Conservation (phyloP, 2,797 vertebrate genomes). For the Lateolabrax maculatus region DNA sequence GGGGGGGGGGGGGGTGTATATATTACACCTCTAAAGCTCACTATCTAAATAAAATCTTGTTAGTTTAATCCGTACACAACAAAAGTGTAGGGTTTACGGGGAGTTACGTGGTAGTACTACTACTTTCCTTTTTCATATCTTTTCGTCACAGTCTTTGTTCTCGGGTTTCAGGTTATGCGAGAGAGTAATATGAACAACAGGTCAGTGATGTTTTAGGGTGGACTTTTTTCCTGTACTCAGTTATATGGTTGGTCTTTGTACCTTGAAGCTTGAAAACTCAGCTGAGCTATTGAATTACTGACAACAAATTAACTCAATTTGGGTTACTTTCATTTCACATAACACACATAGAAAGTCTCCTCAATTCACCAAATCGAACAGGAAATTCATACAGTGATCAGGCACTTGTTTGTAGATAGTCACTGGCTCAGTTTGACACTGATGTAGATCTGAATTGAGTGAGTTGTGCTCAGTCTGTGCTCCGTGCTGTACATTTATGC, state of each 20-base stretch:
- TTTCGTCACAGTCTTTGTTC: neutral
- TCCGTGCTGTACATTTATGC: slow-evolving; percentile 80
- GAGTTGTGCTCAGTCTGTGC: slow-evolving; percentile 62
- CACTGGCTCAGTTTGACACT: slow-evolving; percentile 53
- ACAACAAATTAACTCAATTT: neutral
- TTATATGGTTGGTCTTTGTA: neutral
- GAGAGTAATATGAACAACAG: neutral
- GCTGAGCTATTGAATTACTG: neutral
- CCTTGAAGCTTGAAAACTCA: slow-evolving; percentile 3
- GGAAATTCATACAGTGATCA: slow-evolving; percentile 4
- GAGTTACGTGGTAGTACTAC: neutral
- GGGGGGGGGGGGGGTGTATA: no score
- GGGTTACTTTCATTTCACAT: neutral
- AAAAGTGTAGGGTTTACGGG: neutral
- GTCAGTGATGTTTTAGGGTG: slow-evolving; percentile 30
- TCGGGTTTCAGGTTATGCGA: neutral
- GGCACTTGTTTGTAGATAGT: slow-evolving; percentile 47
- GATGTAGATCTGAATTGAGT: slow-evolving; percentile 52
- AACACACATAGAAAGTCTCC: neutral
- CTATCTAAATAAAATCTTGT: neutral
- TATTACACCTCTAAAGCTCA: neutral
- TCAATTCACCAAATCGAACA: neutral
- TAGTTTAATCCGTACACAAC: neutral
- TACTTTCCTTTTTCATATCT: neutral
- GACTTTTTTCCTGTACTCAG: slow-evolving; percentile 20